Percentiles rank a stretch among this genome's conserved stretches.
Conservation (phyloP, 2,888 invertebrate genomes). For the Willowsia nigromaculata region DNA sequence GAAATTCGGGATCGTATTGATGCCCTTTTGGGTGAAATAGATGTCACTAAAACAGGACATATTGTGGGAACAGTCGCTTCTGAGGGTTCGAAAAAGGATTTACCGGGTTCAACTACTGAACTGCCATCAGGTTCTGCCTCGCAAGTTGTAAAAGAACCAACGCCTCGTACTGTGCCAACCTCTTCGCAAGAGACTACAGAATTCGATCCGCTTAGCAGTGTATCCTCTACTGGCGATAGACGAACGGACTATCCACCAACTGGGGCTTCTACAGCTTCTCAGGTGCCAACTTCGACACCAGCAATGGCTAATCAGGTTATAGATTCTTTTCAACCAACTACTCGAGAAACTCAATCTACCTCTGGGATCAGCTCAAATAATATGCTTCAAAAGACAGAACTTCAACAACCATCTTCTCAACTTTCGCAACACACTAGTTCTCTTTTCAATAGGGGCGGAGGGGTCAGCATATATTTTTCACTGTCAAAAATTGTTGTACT, state of each 20-base stretch:
- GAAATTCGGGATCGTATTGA: conserved; percentile 84
- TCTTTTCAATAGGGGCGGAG: conserved; percentile 15
- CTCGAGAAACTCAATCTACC: conserved; percentile 25
- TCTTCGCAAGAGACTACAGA: conserved; percentile 40
- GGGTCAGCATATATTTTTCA: conserved; percentile 20
- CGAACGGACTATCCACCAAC: neutral
- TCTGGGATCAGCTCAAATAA: conserved; percentile 3
- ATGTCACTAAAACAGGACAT: neutral
- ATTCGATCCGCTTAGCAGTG: conserved; percentile 43
- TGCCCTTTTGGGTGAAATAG: neutral
- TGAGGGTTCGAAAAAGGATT: neutral
- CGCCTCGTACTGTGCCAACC: no score
- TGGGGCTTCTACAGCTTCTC: neutral
- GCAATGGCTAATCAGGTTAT: conserved; percentile 52
- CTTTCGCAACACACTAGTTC: conserved; percentile 83
- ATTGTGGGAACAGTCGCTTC: neutral
- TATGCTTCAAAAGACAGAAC: conserved; percentile 76
- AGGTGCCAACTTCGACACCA: neutral
- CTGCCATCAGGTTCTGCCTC: no score
- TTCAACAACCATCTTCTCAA: conserved; percentile 90
- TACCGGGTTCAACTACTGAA: neutral
- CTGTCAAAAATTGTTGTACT: neutral
- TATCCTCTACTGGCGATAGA: neutral
- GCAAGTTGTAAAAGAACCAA: no score
- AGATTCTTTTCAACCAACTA: conserved; percentile 42